Conservation (phyloP, 2,113 vertebrate species). For the Desmodus rotundus region DNA sequence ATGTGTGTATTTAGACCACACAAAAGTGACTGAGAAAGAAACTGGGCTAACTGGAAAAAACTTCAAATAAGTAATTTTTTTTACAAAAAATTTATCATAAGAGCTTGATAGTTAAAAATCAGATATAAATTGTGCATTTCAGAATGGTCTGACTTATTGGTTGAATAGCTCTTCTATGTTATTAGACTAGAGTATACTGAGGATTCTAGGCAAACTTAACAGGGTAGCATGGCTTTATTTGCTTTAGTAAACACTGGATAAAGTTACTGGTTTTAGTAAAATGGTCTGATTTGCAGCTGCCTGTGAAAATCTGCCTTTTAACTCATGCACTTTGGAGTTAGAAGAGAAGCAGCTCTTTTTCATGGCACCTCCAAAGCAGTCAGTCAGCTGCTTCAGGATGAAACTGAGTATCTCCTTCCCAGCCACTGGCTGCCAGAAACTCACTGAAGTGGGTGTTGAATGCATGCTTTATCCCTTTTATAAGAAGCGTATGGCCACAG, state of each 20-base stretch:
- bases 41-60: not conserved
- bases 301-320: slow-evolving; percentile 5
- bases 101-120: slow-evolving; percentile 52
- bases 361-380: not conserved
- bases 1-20: not conserved
- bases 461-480: not conserved
- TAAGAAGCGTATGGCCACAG: not conserved
- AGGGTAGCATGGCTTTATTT: slow-evolving; percentile 69
- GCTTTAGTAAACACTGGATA: slow-evolving; percentile 70
- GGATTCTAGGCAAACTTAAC: slow-evolving; percentile 66
- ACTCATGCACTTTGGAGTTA: not conserved
- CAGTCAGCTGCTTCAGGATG: not conserved
- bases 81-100: not conserved
- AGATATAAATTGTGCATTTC: slow-evolving; percentile 50
- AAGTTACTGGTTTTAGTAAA: slow-evolving; percentile 51
- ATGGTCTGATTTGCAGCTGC: slow-evolving; percentile 12
- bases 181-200: slow-evolving; percentile 66
- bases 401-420: not conserved
- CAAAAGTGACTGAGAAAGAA: not conserved
- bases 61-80: slow-evolving; percentile 24
- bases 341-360: not conserved
- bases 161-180: slow-evolving; percentile 70
- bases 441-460: not conserved
- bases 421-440: not conserved
- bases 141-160: slow-evolving; percentile 56